Percentiles rank a stretch among this genome's conserved stretches.
Evolutionary conservation across 2,113 vertebrate species (phyloP).

Genomic region (Phalacrocorax pelagicus): DNA sequence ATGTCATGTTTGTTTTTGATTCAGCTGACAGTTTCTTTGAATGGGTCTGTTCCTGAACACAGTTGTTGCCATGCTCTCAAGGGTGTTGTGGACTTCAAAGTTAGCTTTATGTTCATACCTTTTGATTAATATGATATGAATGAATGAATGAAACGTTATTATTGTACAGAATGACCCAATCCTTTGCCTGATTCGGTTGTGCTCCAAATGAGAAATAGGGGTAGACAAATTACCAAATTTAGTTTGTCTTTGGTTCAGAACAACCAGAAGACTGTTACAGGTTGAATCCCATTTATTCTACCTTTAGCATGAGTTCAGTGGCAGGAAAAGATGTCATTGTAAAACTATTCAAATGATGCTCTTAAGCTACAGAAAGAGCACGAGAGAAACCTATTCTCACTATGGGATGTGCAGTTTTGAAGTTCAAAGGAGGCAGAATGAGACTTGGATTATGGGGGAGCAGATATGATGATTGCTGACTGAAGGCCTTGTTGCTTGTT

Average conservation of each 20-base stretch:
- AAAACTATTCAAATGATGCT: background rate
- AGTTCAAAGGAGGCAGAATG: background rate
- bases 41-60: background rate
- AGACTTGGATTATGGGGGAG: background rate
- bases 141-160: background rate
- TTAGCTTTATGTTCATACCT: background rate
- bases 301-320: background rate
- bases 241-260: background rate
- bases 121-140: background rate
- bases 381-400: background rate
- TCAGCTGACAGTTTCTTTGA: background rate
- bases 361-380: background rate
- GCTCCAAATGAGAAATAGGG: background rate
- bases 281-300: background rate
- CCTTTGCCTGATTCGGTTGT: background rate
- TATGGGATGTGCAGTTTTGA: background rate
- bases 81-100: background rate
- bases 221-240: background rate
- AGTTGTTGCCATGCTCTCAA: background rate
- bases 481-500: background rate
- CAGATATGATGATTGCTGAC: background rate
- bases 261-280: background rate
- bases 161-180: background rate
- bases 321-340: background rate
- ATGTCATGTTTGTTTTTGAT: background rate